These are phyloP conservation scores for Pemphredon lugubris DNA, from an alignment of 2,888 invertebrate genomes.

Conservation along the genomic window DNA sequence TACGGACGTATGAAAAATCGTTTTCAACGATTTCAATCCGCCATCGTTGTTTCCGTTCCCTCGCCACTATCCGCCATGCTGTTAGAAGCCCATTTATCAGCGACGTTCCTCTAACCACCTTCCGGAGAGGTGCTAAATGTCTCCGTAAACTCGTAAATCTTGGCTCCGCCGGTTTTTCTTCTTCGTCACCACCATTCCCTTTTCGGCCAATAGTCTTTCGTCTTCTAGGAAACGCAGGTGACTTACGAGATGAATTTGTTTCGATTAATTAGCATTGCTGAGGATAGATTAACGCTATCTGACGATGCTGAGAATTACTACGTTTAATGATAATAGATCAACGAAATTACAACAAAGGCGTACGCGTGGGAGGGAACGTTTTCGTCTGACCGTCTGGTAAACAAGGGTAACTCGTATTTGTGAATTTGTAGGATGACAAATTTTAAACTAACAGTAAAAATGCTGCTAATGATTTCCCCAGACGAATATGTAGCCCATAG, in stretches of 20 bases:
- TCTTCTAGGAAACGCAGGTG: slow-evolving; percentile 47
- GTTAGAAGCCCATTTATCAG: slow-evolving; percentile 76
- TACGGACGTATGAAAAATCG: background rate
- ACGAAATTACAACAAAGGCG: no score
- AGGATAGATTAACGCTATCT: no score
- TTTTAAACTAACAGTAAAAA: no score
- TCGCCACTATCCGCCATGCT: slow-evolving; percentile 69
- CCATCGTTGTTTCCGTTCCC: slow-evolving; percentile 54
- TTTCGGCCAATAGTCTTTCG: slow-evolving; percentile 46
- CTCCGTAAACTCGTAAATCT: slow-evolving; percentile 77
- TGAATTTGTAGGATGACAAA: no score
- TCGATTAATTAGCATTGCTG: slow-evolving; percentile 6
- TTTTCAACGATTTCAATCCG: slow-evolving; percentile 50
- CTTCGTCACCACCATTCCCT: slow-evolving; percentile 48
- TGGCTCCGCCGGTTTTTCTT: slow-evolving; percentile 59
- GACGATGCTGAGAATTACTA: no score
- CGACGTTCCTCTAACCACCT: slow-evolving; percentile 74
- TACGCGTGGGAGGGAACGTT: no score
- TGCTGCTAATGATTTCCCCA: no score
- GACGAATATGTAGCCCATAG: no score
- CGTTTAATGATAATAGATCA: no score
- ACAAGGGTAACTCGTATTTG: no score
- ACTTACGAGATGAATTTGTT: slow-evolving; percentile 10
- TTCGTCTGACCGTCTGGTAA: no score
- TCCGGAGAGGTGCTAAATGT: slow-evolving; percentile 75